These are phyloP conservation scores for Gerris buenoi DNA, from an alignment of 1,140 invertebrate species.

Conservation along the genomic window DNA sequence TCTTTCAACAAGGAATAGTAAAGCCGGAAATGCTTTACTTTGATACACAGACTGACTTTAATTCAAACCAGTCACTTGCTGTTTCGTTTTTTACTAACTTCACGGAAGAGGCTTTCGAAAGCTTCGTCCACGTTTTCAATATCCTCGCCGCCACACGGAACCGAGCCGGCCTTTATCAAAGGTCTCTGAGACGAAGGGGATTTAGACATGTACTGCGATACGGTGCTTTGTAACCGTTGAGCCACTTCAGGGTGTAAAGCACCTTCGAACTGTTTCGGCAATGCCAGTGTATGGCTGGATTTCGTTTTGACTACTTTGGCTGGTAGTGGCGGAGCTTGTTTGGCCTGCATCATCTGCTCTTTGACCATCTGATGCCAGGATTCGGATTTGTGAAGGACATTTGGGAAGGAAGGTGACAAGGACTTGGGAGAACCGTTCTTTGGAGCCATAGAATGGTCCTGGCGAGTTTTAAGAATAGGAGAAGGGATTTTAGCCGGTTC, in stretches of 20 bases:
- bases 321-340: slow-evolving; percentile 26
- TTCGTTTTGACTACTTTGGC: slow-evolving; percentile 34
- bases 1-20: too few relatives aligned
- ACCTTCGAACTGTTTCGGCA: slow-evolving; percentile 62
- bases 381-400: slow-evolving; percentile 53
- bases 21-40: too few relatives aligned
- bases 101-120: slow-evolving; percentile 28
- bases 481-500: slow-evolving; percentile 14
- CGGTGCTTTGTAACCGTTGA: slow-evolving; percentile 54
- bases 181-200: slow-evolving; percentile 9
- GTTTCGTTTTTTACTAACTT: slow-evolving; percentile 19
- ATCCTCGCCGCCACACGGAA: background rate
- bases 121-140: slow-evolving; percentile 31
- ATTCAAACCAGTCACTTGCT: slow-evolving; percentile 14
- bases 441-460: background rate
- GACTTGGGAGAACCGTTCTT: background rate
- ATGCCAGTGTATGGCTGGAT: slow-evolving; percentile 49
- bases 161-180: background rate
- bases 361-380: slow-evolving; percentile 56
- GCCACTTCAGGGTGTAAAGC: slow-evolving; percentile 54
- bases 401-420: slow-evolving; percentile 26
- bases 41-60: too few relatives aligned
- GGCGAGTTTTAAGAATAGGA: background rate
- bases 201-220: slow-evolving; percentile 58
- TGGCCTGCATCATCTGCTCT: slow-evolving; percentile 24